Base-by-base conservation (phyloP, 2,797 vertebrate species). In the Eidolon dupreanum region DNA sequence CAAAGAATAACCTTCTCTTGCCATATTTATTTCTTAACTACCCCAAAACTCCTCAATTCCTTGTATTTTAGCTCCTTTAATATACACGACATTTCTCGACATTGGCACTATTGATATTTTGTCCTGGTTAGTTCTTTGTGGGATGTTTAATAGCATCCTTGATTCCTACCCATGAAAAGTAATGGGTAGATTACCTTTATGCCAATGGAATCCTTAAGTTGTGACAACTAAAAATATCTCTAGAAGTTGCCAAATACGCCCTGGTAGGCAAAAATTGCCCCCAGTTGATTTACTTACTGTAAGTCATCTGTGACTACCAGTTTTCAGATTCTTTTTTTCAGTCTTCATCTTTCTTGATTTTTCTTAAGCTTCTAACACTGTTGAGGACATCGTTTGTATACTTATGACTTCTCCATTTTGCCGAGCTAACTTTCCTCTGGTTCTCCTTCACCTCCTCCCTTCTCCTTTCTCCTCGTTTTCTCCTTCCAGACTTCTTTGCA, bases 41-140 rank as follows among this genome's bases (percentile, higher is more conserved):
- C 26, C 26, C 19, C 36, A 9, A 4, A 43, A 26, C n/a, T 66
- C 59, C 79, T 94, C 24, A 22, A 0, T 53, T 46, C 28, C 19
- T 1, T 68, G 1, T 17, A 55, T n/a, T 59, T 81, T 66, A 53
- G 7, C 38, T 57, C 5, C 15, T 51, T 0, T 79, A 15, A 46
- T 28, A 61, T 7, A 33, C 8, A 33, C 4, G 36, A 46, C n/a
- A n/a, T 87, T 66, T 68, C 43, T 78, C 31, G 33, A 8, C 8
- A 2, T 22, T 0, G 0, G 0, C 11, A 36, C 28, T 31, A 0
- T 61, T 36, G 82, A 26, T 38, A 24, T 74, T 79, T 49, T 61
- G 57, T 74, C 10, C n/a, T 61, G 2, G 19, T 2, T 41, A 38
- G 63, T 57, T 92, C 31, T 36, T n/a, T 93, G 2, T 59, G n/a